Evolutionary conservation across 2,797 vertebrate species (phyloP).

Genomic region (Ptychadena robeensis): DNA sequence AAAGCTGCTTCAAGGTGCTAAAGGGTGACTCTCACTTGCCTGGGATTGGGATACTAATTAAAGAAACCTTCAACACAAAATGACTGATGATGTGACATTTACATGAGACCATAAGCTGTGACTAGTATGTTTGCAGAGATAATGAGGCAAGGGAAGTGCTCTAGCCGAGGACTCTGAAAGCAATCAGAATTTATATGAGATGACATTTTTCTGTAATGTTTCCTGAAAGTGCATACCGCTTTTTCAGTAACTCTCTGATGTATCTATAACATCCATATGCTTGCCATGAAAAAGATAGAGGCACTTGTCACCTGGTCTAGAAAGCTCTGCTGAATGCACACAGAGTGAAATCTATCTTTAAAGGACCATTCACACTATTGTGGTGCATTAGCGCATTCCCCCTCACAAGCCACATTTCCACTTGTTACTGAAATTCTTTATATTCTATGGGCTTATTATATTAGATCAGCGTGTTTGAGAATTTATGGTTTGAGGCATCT

Average conservation of each 20-base stretch:
- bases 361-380: too few relatives aligned
- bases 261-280: slow-evolving; percentile 26
- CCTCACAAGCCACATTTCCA: too few relatives aligned
- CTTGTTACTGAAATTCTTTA: too few relatives aligned
- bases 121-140: slow-evolving; percentile 48
- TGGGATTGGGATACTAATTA: slow-evolving; percentile 48
- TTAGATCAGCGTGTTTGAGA: too few relatives aligned
- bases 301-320: slow-evolving; percentile 7
- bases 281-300: slow-evolving; percentile 6
- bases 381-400: too few relatives aligned
- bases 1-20: slow-evolving; percentile 13
- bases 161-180: slow-evolving; percentile 19
- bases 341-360: too few relatives aligned
- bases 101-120: slow-evolving; percentile 46
- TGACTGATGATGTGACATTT: slow-evolving; percentile 54
- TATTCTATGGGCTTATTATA: too few relatives aligned
- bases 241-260: slow-evolving; percentile 15
- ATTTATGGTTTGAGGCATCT: too few relatives aligned
- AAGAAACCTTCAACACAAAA: slow-evolving; percentile 30
- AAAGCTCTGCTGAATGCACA: slow-evolving; percentile 4
- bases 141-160: slow-evolving; percentile 38
- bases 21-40: slow-evolving; percentile 17
- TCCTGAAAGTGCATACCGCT: slow-evolving; percentile 18
- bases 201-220: slow-evolving; percentile 52
- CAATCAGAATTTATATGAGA: slow-evolving; percentile 45